Conservation (phyloP, 2,797 vertebrate genomes). For the Argentina silus region DNA sequence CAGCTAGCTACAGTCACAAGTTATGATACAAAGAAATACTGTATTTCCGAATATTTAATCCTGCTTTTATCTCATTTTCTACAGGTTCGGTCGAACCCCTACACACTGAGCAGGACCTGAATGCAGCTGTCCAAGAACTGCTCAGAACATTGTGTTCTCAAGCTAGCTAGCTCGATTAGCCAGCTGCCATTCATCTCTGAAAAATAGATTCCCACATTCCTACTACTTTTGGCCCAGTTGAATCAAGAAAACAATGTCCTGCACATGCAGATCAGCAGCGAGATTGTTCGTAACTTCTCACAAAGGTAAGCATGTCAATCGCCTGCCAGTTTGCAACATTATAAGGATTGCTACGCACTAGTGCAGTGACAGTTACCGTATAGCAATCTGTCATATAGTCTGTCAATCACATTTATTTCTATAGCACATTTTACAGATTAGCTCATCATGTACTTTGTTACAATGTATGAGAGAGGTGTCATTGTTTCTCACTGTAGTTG, state of each 20-base stretch:
- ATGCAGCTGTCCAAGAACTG: too few relatives aligned
- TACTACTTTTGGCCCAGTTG: neutral
- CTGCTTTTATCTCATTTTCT: neutral
- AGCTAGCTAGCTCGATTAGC: neutral
- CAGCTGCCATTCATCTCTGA: neutral
- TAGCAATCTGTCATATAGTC: too few relatives aligned
- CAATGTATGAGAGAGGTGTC: too few relatives aligned
- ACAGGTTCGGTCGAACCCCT: neutral
- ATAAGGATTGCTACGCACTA: too few relatives aligned
- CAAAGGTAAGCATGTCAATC: constrained; percentile 46
- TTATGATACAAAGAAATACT: neutral
- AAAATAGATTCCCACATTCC: neutral
- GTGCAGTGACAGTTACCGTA: too few relatives aligned
- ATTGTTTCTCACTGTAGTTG: too few relatives aligned
- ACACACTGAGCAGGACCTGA: neutral
- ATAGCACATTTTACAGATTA: too few relatives aligned
- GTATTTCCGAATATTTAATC: neutral
- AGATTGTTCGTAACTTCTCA: constrained; percentile 55
- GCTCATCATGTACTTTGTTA: too few relatives aligned
- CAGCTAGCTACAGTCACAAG: neutral
- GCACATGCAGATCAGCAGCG: constrained; percentile 55
- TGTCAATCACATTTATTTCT: too few relatives aligned
- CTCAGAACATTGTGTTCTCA: constrained; percentile 1
- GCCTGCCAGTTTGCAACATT: constrained; percentile 3
- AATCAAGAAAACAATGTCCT: constrained; percentile 53